A percentile compares a stretch with the other conserved stretches of the same genome.
Conservation (phyloP, 1,140 invertebrate genomes). For the Micrasema longulum region DNA sequence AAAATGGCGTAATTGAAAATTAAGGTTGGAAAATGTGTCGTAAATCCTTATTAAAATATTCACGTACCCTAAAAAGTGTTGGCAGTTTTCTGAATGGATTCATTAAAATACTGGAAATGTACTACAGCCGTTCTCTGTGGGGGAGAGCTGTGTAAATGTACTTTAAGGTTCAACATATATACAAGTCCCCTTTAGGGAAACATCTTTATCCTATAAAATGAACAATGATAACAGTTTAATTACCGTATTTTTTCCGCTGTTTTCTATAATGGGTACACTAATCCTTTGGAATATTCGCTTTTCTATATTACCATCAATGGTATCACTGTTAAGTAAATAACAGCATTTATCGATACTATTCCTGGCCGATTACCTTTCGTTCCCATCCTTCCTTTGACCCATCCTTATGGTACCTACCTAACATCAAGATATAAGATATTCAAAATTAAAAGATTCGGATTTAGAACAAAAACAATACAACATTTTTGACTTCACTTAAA, state of each 20-base stretch:
- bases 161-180: background rate
- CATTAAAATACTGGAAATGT: slow-evolving; percentile 1
- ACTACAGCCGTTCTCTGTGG: too few relatives aligned
- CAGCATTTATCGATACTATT: too few relatives aligned
- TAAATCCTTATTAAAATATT: slow-evolving; percentile 7
- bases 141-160: slow-evolving; percentile 13
- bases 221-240: background rate
- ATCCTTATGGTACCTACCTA: too few relatives aligned
- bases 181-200: slow-evolving; percentile 11
- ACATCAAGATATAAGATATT: too few relatives aligned
- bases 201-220: background rate
- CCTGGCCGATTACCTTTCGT: too few relatives aligned
- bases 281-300: too few relatives aligned
- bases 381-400: too few relatives aligned
- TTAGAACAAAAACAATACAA: too few relatives aligned
- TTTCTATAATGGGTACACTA: background rate
- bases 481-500: too few relatives aligned
- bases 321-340: too few relatives aligned
- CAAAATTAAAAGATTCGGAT: too few relatives aligned
- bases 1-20: slow-evolving; percentile 4
- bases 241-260: slow-evolving; percentile 5
- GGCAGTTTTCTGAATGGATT: background rate
- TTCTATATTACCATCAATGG: too few relatives aligned
- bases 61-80: background rate
- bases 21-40: background rate